Evolutionary conservation across 2,888 invertebrate species (phyloP).

Genomic region (Harpalus rubripes): DNA sequence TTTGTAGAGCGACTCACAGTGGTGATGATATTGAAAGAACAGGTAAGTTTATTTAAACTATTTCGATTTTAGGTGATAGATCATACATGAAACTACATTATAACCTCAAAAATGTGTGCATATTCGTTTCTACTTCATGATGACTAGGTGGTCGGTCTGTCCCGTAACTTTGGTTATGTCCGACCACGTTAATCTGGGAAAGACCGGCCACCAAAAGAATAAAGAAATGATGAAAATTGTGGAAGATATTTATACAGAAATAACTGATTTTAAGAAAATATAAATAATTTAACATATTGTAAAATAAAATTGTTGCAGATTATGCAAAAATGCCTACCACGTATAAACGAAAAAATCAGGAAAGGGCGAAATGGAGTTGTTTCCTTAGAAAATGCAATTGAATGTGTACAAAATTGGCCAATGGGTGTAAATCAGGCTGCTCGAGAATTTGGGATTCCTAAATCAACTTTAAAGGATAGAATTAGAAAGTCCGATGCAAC

Average conservation of each 20-base stretch:
- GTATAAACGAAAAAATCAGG: conserved; percentile 17
- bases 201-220: conserved; percentile 12
- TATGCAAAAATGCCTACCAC: conserved; percentile 17
- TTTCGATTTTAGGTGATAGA: conserved; percentile 16
- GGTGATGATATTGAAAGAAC: conserved; percentile 11
- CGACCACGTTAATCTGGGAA: conserved; percentile 11
- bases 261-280: neutral
- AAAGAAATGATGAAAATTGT: neutral
- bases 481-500: conserved; percentile 6
- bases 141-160: conserved; percentile 13
- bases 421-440: conserved; percentile 15
- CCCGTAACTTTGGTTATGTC: conserved; percentile 8
- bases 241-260: conserved; percentile 13
- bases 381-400: neutral
- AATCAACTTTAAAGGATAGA: neutral
- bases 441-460: conserved; percentile 17
- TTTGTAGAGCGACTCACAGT: conserved; percentile 8
- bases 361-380: conserved; percentile 6
- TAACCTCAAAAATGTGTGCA: conserved; percentile 18
- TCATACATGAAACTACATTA: conserved; percentile 8
- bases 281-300: conserved; percentile 18
- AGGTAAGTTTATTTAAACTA: conserved; percentile 18
- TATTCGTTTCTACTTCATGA: neutral
- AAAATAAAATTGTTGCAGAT: conserved; percentile 18
- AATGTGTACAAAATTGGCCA: neutral